These are phyloP conservation scores for Ctenoplectra terminalis DNA, from an alignment of 1,140 invertebrate genomes.

Conservation along the genomic window DNA sequence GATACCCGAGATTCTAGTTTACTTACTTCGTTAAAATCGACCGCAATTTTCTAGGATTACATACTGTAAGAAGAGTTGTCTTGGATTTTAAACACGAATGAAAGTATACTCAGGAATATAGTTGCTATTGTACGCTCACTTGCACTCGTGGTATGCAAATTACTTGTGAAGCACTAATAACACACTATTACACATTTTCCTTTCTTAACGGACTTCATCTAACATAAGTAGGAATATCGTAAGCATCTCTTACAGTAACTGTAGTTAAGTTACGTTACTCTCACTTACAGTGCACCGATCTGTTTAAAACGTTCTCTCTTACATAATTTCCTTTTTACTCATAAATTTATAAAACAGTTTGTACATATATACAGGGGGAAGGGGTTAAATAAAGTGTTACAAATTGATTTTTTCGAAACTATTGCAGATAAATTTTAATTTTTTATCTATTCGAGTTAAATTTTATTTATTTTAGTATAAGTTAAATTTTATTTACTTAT, in stretches of 20 bases:
- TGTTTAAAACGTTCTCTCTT: neutral
- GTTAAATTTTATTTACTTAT: too few species aligned
- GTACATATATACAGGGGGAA: neutral
- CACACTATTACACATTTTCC: neutral
- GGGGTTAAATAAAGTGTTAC: too few species aligned
- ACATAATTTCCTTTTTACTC: neutral
- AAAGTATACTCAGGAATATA: neutral
- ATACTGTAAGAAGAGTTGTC: neutral
- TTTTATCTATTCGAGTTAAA: too few species aligned
- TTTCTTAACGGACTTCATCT: conserved; percentile 4
- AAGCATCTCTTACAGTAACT: neutral
- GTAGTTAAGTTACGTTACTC: neutral
- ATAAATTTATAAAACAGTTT: neutral
- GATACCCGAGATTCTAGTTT: conserved; percentile 42
- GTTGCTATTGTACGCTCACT: conserved; percentile 7
- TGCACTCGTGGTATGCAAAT: conserved; percentile 32
- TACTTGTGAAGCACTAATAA: neutral
- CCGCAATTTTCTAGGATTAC: conserved; percentile 50
- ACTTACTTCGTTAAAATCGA: neutral
- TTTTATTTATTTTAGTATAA: too few species aligned
- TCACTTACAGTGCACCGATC: neutral
- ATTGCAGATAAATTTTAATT: too few species aligned
- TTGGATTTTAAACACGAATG: neutral
- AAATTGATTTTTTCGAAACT: too few species aligned
- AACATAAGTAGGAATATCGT: too few species aligned